Percentiles rank a stretch among this genome's conserved stretches.
Conservation (phyloP, 2,797 vertebrate species). For the Halcyon badia region DNA sequence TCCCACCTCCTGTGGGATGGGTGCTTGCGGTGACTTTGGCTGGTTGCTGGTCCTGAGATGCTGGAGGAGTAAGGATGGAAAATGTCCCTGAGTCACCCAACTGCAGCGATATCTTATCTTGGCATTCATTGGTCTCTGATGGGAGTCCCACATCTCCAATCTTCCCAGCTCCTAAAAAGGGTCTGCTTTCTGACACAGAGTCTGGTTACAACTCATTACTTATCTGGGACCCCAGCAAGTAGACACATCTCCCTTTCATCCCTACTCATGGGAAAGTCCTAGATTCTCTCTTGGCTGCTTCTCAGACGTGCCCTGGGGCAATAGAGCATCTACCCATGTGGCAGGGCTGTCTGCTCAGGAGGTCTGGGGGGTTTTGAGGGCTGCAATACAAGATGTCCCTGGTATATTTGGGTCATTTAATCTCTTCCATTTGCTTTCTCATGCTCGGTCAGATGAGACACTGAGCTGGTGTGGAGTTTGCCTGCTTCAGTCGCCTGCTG, state of each 20-base stretch:
- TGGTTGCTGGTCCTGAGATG: not conserved
- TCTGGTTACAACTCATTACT: not conserved
- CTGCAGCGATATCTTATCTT: not conserved
- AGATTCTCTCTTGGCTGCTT: not conserved
- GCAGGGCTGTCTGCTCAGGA: not conserved
- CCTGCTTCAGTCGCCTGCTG: not conserved
- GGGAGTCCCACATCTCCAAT: not conserved
- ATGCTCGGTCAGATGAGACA: not conserved
- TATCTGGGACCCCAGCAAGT: not conserved
- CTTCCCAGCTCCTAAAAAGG: not conserved
- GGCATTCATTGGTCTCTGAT: not conserved
- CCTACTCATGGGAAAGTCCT: not conserved
- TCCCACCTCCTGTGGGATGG: not conserved
- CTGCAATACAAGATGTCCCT: not conserved
- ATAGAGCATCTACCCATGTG: rapidly evolving
- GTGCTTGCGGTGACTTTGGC: not conserved
- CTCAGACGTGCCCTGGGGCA: not conserved
- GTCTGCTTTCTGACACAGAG: not conserved
- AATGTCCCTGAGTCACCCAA: not conserved
- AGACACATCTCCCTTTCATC: not conserved
- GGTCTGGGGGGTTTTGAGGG: not conserved
- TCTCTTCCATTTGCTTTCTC: not conserved
- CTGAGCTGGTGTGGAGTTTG: rapidly evolving
- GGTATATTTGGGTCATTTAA: not conserved
- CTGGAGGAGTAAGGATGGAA: not conserved